phyloP scores from a whole-genome alignment of 2,888 invertebrate species.

The Pachydiplax longipennis region DNA sequence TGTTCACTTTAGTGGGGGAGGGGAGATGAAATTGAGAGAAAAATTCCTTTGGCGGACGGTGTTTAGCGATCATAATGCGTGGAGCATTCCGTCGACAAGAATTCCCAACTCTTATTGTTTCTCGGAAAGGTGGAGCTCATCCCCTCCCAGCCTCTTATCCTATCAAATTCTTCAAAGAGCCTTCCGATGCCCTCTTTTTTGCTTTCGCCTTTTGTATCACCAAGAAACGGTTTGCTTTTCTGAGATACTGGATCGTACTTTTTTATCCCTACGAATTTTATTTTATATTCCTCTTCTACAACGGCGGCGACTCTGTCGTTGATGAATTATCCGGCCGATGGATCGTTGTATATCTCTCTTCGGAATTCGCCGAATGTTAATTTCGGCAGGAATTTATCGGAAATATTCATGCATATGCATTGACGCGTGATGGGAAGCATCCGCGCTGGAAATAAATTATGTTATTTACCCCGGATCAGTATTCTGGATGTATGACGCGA shows the following conservation, averaged over 20 bases:
- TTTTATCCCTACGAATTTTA: background rate
- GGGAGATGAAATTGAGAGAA: background rate
- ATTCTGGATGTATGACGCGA: background rate
- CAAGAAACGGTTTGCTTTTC: constrained; percentile 13
- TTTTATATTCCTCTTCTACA: background rate
- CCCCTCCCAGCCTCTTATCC: background rate
- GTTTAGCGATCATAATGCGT: constrained; percentile 36
- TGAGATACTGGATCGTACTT: constrained; percentile 1
- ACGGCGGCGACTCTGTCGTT: constrained; percentile 5
- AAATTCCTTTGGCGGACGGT: background rate
- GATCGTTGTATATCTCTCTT: background rate
- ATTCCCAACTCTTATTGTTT: constrained; percentile 5
- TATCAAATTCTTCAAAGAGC: constrained; percentile 38
- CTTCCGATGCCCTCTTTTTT: constrained; percentile 3
- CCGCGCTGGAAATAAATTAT: background rate
- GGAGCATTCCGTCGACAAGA: constrained; percentile 1
- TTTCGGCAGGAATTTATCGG: background rate
- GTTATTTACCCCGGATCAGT: background rate
- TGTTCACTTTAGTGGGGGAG: background rate
- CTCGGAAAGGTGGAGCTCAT: constrained; percentile 9
- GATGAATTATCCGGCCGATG: constrained; percentile 18
- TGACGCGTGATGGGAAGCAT: background rate
- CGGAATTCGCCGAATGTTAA: constrained; percentile 15
- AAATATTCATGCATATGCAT: constrained; percentile 15
- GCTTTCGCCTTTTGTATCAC: background rate